Conservation (phyloP, 2,797 vertebrate genomes). For the Gobionotothen gibberifrons region DNA sequence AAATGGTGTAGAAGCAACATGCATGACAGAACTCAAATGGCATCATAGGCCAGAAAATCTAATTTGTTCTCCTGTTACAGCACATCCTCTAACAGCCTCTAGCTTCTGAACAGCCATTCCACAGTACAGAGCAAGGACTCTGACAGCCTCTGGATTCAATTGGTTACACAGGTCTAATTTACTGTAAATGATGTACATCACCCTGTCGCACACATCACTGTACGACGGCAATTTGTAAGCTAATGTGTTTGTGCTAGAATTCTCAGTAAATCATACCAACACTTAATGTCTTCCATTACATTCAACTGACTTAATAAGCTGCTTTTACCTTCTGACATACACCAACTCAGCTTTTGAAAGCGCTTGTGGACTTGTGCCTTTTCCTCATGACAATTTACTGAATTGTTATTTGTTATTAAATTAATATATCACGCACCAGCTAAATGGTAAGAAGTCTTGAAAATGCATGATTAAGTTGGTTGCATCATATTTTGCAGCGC, state of each 20-base stretch:
- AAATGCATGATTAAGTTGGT: no score
- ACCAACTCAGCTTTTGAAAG: no score
- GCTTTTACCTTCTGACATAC: no score
- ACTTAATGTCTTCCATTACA: background rate
- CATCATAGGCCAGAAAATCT: constrained; percentile 1
- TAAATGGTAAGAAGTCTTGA: no score
- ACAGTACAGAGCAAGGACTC: background rate
- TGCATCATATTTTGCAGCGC: no score
- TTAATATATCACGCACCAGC: no score
- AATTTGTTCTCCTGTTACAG: background rate
- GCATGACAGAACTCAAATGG: background rate
- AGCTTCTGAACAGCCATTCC: background rate
- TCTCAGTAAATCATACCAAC: background rate
- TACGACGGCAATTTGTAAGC: background rate
- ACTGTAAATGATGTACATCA: constrained; percentile 8
- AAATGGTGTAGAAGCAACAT: constrained; percentile 11
- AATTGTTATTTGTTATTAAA: no score
- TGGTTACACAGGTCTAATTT: background rate
- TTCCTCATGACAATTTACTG: no score
- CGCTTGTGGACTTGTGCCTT: no score
- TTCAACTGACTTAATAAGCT: background rate
- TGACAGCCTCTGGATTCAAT: background rate
- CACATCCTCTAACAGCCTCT: background rate
- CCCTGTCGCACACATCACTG: background rate
- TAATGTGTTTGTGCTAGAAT: background rate